Evolutionary conservation across 2,888 invertebrate genomes (phyloP), one percentile per base, ranked within the genome.

Genomic region (Pristionchus japonicus): DNA sequence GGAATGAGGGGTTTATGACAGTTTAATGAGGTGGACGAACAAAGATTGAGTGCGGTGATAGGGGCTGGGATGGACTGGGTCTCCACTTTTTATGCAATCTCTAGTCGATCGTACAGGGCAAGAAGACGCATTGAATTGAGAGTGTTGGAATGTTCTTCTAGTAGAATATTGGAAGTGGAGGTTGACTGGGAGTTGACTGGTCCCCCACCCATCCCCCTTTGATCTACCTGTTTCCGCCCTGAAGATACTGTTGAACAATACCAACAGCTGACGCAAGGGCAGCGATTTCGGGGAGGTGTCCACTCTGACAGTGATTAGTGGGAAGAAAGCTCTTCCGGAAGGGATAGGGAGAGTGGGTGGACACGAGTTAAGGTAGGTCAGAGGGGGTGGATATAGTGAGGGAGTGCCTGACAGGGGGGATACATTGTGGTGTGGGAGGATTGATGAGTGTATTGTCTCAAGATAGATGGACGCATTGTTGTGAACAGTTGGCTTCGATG

Each of bases 1-100:
- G 43, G 82, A 52, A 52, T 52, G 52, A 37, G 82, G 52, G 82
- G 82, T 83, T 49, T 83, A 83, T 83, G 82, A 83, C 82, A 83
- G 82, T 83, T 83, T 83, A 9, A 83, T 27, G 82, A 57, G 52
- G 52, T 52, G 82, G 52, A 83, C 34, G 52, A 57, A 83, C 57
- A 52, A 0, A 83, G 82, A 83, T 83, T 52, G 82, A 83, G 20
- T 43, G 82, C 20, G 52, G 20, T 37, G 34, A 83, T 52, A 52
- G 74, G 34, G 52, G 23, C n/a, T n/a, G n/a, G n/a, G n/a, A n/a
- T n/a, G n/a, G n/a, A n/a, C n/a, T n/a, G n/a, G n/a, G n/a, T n/a
- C n/a, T n/a, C n/a, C n/a, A n/a, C n/a, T n/a, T n/a, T n/a, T n/a
- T n/a, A n/a, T n/a, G n/a, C n/a, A n/a, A n/a, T n/a, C n/a, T n/a